Evolutionary conservation across 2,888 invertebrate species (phyloP).

Genomic region (Ochlodes sylvanus): DNA sequence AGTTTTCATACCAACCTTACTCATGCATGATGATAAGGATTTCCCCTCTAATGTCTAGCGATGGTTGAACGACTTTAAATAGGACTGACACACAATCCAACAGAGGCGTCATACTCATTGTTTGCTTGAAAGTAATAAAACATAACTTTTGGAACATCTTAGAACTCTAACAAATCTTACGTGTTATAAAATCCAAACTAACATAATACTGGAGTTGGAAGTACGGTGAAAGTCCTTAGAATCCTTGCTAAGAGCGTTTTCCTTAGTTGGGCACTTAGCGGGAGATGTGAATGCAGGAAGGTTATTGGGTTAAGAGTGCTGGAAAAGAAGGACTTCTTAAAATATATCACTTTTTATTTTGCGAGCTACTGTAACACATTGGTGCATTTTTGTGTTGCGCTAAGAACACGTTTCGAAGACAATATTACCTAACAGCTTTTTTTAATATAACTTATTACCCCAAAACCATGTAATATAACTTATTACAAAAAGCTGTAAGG

Average conservation of each 20-base stretch:
- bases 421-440: too few species aligned
- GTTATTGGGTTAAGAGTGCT: slow-evolving; percentile 23
- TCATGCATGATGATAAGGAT: too few species aligned
- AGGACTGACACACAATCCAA: too few species aligned
- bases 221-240: slow-evolving; percentile 13
- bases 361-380: background rate
- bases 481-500: too few species aligned
- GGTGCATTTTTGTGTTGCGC: background rate
- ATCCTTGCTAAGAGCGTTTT: slow-evolving; percentile 19
- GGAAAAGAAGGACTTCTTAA: slow-evolving; percentile 2
- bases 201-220: background rate
- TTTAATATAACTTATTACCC: too few species aligned
- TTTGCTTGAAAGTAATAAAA: too few species aligned
- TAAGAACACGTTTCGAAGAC: background rate
- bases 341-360: background rate
- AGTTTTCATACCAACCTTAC: too few species aligned
- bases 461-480: too few species aligned
- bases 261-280: slow-evolving; percentile 28
- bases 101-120: too few species aligned
- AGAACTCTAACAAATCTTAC: too few species aligned
- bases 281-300: slow-evolving; percentile 19
- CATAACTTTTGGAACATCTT: background rate
- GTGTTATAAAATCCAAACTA: background rate
- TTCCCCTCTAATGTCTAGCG: too few species aligned
- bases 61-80: too few species aligned